Evolutionary conservation across 1,140 invertebrate species (phyloP), one percentile per base, ranked within the genome.

Genomic region (Mya arenaria): DNA sequence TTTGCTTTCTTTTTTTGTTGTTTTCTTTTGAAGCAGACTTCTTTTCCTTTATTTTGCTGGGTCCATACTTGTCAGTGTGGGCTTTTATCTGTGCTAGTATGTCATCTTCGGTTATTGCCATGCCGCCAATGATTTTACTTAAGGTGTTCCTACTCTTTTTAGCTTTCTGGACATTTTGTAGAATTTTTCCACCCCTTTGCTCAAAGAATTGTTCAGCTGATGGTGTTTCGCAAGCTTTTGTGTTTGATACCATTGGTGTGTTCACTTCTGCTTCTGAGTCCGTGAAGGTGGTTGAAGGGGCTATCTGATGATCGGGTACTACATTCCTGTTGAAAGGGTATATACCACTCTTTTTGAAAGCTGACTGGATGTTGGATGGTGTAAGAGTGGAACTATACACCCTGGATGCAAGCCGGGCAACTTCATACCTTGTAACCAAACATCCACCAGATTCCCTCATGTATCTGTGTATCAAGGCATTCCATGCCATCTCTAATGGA

Each of bases 171-270:
- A 68, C 65, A 68, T 68, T 68, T 68, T 68, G 36, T 41, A 68
- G 65, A 34, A 68, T 34, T 13, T 68, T 28, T 68, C 65, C 65
- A 39, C 65, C 65, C 44, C 65, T 68, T 68, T 68, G 39, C 34
- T 32, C 23, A 15, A 68, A 39, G 44, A 68, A 68, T 6, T 6
- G 28, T 36, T 68, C 65, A 39, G 65, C 65, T 34, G n/a, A 13
- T 68, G 25, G 4, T 30, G 30, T 32, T 15, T 36, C 36, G 60
- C 8, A 23, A 32, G 25, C 17, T 4, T 34, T 28, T 17, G 60
- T 17, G 28, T 17, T 63, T 23, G 5, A n/a, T 30, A 17, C 30
- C 19, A 17, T 28, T 34, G 4, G 60, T 17, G 5, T 63, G 30
- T 63, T 17, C 19, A 32, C 32, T 63, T 63, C 17, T 32, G 17